Percentiles rank a stretch among this genome's conserved stretches.
Evolutionary conservation across 2,797 vertebrate genomes (phyloP).

Genomic region (Vireo griseus): DNA sequence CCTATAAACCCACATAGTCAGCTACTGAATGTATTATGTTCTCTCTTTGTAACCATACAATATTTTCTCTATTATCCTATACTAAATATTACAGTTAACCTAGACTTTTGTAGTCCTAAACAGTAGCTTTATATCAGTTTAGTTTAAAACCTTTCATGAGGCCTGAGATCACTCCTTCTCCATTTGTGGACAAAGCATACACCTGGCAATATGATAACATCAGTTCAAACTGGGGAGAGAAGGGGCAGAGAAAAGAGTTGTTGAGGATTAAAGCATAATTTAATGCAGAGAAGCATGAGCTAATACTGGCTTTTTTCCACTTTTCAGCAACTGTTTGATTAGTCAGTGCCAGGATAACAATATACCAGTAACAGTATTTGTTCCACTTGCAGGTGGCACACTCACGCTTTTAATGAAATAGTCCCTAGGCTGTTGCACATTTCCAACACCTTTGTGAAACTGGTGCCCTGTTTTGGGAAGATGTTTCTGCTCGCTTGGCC

Average conservation of each 20-base stretch:
- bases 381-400: neutral
- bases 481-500: neutral
- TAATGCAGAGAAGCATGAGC: neutral
- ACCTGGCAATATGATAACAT: fast-evolving
- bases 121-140: neutral
- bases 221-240: neutral
- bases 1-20: neutral
- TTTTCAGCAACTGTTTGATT: neutral
- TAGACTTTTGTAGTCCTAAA: neutral
- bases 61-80: neutral
- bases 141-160: neutral
- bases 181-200: neutral
- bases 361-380: neutral
- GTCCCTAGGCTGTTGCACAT: neutral
- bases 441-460: neutral
- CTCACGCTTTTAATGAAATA: neutral
- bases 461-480: neutral
- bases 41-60: neutral
- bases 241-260: neutral
- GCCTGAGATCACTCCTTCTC: neutral
- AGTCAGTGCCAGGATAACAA: neutral
- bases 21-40: neutral
- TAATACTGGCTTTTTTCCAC: neutral
- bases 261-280: neutral
- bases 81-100: neutral